A percentile compares a stretch with the other conserved stretches of the same genome.
These are phyloP conservation scores for Sipha flava DNA, from an alignment of 1,140 invertebrate genomes.

Conservation along the genomic window DNA sequence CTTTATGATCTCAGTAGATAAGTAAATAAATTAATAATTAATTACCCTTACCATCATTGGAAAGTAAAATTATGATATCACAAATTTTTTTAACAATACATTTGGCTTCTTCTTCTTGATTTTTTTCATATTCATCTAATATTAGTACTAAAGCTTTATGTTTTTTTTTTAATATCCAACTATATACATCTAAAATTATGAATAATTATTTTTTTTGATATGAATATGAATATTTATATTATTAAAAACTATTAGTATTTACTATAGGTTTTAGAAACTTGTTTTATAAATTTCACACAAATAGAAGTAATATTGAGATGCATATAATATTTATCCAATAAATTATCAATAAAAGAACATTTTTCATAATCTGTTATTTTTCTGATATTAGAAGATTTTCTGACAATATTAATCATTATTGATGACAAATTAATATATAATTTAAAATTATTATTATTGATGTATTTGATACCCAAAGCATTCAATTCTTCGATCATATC, in stretches of 20 bases:
- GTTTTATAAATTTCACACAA: slow-evolving; percentile 21
- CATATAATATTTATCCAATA: neutral
- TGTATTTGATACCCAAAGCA: neutral
- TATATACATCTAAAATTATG: slow-evolving; percentile 8
- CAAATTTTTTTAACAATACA: slow-evolving; percentile 6
- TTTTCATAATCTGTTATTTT: slow-evolving; percentile 5
- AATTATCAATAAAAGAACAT: slow-evolving; percentile 8
- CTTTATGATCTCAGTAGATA: neutral
- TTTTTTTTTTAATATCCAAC: slow-evolving; percentile 16
- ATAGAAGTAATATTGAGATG: neutral
- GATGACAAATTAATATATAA: neutral
- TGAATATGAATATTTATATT: no score
- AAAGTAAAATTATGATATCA: neutral
- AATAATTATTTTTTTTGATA: no score
- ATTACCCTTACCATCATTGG: neutral
- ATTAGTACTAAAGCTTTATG: neutral
- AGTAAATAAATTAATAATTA: neutral
- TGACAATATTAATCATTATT: slow-evolving; percentile 7
- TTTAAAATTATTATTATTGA: neutral
- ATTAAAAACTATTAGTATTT: neutral
- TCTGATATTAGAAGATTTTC: neutral
- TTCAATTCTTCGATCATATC: slow-evolving; percentile 5
- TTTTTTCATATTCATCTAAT: slow-evolving; percentile 15
- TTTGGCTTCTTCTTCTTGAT: neutral
- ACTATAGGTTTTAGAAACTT: slow-evolving; percentile 7